Percentiles rank a stretch among this genome's conserved stretches.
These are phyloP conservation scores for Euzophera pinguis DNA, from an alignment of 2,888 invertebrate genomes.

Conservation along the genomic window DNA sequence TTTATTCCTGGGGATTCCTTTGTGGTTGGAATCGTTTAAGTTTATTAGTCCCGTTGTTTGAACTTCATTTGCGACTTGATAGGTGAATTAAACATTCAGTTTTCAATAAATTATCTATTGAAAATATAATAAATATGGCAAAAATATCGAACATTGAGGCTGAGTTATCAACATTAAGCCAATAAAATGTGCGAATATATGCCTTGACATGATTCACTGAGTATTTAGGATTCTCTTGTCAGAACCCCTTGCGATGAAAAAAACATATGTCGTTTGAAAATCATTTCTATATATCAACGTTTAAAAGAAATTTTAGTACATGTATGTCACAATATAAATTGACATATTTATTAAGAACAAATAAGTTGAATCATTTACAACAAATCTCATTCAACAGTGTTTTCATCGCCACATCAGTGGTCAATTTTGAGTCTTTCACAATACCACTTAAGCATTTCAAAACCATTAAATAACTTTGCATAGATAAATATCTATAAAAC, in stretches of 20 bases:
- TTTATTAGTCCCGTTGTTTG: constrained; percentile 38
- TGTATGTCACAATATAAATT: too few species aligned
- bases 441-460: constrained; percentile 48
- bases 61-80: constrained; percentile 33
- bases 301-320: too few species aligned
- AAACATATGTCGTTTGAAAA: constrained; percentile 27
- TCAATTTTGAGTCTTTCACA: constrained; percentile 26
- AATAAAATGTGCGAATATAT: not conserved
- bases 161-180: not conserved
- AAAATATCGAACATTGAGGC: too few species aligned
- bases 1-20: constrained; percentile 53
- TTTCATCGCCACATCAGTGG: constrained; percentile 18
- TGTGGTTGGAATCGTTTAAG: constrained; percentile 50
- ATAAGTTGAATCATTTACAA: too few species aligned
- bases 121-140: too few species aligned
- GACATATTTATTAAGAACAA: not conserved
- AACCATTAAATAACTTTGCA: constrained; percentile 69
- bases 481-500: constrained; percentile 68
- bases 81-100: not conserved
- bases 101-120: too few species aligned
- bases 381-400: too few species aligned
- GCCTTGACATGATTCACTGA: constrained; percentile 24
- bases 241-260: constrained; percentile 34
- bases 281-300: too few species aligned
- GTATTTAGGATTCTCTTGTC: constrained; percentile 24